Evolutionary conservation across 2,888 invertebrate genomes (phyloP).

Genomic region (Neelides folsomi): DNA sequence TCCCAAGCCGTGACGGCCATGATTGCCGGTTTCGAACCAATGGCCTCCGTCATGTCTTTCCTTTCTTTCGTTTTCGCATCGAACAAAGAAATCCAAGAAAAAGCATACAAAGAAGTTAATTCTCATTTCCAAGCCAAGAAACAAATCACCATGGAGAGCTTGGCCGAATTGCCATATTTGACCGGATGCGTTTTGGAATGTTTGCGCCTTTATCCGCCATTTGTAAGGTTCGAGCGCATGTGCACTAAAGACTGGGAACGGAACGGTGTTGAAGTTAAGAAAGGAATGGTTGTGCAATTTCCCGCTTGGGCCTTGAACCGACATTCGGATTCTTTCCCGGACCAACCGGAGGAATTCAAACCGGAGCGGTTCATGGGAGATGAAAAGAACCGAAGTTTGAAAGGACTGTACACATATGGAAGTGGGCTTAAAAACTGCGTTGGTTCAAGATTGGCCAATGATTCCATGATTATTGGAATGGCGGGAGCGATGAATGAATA

Average conservation of each 20-base stretch:
- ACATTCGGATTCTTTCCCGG: conserved; percentile 5
- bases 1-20: conserved; percentile 27
- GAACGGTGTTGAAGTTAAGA: conserved; percentile 7
- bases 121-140: not conserved
- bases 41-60: conserved; percentile 19
- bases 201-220: conserved; percentile 9
- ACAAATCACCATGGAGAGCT: not conserved
- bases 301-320: conserved; percentile 7
- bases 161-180: conserved; percentile 8
- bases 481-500: conserved; percentile 7
- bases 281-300: conserved; percentile 7
- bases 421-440: conserved; percentile 9
- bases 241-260: conserved; percentile 16
- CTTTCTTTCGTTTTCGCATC: conserved; percentile 18
- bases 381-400: not conserved
- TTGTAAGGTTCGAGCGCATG: conserved; percentile 12
- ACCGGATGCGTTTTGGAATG: conserved; percentile 16
- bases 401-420: conserved; percentile 9
- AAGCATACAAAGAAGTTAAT: conserved; percentile 24
- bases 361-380: conserved; percentile 11
- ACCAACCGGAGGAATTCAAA: conserved; percentile 9
- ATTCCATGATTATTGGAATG: conserved; percentile 7
- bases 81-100: conserved; percentile 24
- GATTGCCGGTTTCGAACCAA: conserved; percentile 26
- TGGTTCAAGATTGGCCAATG: conserved; percentile 11